These are phyloP conservation scores for Pomacea maculata DNA, from an alignment of 1,140 invertebrate genomes.

Conservation along the genomic window DNA sequence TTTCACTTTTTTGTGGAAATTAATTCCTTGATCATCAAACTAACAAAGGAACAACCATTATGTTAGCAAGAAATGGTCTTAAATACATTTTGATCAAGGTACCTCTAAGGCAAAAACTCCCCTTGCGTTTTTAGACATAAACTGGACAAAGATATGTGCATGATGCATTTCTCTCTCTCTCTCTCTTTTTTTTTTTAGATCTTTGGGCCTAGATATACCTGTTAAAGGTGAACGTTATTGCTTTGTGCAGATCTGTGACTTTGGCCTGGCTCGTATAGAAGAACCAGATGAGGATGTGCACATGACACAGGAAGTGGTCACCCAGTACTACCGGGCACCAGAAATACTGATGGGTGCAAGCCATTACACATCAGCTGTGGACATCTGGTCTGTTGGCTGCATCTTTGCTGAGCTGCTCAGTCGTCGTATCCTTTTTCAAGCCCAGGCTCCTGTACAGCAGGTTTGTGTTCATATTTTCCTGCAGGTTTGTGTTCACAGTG, in stretches of 20 bases:
- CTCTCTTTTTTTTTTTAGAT: not conserved
- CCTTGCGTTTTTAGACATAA: not conserved
- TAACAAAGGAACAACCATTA: no score
- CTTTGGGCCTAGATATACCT: not conserved
- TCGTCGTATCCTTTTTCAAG: slow-evolving; percentile 95
- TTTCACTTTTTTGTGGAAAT: no score
- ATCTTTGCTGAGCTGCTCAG: slow-evolving; percentile 97
- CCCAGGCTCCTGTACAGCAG: slow-evolving; percentile 93
- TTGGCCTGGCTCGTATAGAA: slow-evolving; percentile 93
- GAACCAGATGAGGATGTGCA: slow-evolving; percentile 88
- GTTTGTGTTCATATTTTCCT: slow-evolving; percentile 64
- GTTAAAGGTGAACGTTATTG: not conserved
- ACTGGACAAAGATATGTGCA: not conserved
- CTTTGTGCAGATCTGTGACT: slow-evolving; percentile 89
- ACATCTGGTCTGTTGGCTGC: slow-evolving; percentile 99
- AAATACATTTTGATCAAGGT: no score
- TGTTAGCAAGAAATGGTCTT: no score
- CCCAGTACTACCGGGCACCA: slow-evolving; percentile 91
- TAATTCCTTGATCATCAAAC: no score
- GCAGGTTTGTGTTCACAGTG: slow-evolving; percentile 73
- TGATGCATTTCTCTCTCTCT: not conserved
- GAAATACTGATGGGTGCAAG: slow-evolving; percentile 69
- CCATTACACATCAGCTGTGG: slow-evolving; percentile 80
- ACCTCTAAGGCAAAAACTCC: no score
- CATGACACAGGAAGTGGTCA: slow-evolving; percentile 94